A percentile compares a stretch with the other conserved stretches of the same genome.
phyloP scores from a whole-genome alignment of 1,140 invertebrate genomes.

The Panagrolaimus sp. region DNA sequence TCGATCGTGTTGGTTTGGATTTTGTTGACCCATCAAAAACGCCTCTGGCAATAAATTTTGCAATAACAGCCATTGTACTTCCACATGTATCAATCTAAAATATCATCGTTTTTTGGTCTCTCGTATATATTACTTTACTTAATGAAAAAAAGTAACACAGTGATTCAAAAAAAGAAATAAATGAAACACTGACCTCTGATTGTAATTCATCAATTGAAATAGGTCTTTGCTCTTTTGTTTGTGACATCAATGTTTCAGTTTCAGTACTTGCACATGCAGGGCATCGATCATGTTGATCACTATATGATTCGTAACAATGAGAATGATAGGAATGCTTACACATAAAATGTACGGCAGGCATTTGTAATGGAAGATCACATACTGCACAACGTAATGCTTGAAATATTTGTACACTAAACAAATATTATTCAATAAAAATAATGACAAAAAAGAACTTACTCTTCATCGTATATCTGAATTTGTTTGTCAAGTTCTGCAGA shows the following conservation, averaged over 20 bases:
- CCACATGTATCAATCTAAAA: constrained; percentile 10
- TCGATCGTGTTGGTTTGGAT: background rate
- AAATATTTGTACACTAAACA: constrained; percentile 47
- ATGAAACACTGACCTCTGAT: constrained; percentile 6
- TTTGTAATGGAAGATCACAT: constrained; percentile 24
- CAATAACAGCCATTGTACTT: constrained; percentile 8
- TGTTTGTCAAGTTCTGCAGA: constrained; percentile 41
- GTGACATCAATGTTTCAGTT: background rate
- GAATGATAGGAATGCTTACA: constrained; percentile 45
- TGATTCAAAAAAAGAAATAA: background rate
- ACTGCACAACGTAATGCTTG: constrained; percentile 42
- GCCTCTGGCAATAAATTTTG: constrained; percentile 5
- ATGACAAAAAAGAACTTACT: background rate
- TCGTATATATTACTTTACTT: too few relatives aligned
- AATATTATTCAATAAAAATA: background rate
- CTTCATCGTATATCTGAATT: constrained; percentile 39
- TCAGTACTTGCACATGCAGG: constrained; percentile 16
- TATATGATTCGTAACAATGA: constrained; percentile 41
- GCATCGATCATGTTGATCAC: constrained; percentile 22
- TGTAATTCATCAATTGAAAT: constrained; percentile 3
- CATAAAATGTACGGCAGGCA: constrained; percentile 43
- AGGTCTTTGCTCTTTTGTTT: background rate
- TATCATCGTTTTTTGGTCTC: too few relatives aligned
- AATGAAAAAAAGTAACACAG: too few relatives aligned
- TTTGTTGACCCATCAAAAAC: background rate